A percentile compares a stretch with the other conserved stretches of the same genome.
Evolutionary conservation across 2,113 vertebrate species (phyloP).

Genomic region (Seriola rivoliana): DNA sequence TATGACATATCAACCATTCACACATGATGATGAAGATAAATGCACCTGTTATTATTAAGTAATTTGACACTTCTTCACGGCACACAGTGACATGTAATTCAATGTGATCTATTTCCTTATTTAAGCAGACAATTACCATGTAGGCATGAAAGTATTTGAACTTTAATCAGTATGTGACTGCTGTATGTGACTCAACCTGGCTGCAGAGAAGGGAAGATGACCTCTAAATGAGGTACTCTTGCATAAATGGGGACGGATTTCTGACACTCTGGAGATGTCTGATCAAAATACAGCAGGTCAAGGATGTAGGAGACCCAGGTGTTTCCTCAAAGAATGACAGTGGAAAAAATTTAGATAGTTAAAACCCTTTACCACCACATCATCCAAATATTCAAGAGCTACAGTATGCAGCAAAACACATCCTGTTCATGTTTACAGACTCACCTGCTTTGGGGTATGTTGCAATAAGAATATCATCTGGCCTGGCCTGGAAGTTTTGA

Average conservation of each 20-base stretch:
- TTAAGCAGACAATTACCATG: too few relatives aligned
- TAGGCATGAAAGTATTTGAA: too few relatives aligned
- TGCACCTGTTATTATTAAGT: too few relatives aligned
- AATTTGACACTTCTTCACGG: too few relatives aligned
- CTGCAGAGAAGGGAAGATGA: not conserved
- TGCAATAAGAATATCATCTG: constrained; percentile 86
- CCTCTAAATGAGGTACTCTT: constrained; percentile 85
- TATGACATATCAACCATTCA: too few relatives aligned
- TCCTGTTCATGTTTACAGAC: not conserved
- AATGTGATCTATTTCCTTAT: too few relatives aligned
- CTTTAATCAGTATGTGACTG: too few relatives aligned
- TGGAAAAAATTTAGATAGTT: not conserved
- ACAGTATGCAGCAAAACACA: not conserved
- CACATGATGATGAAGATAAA: too few relatives aligned
- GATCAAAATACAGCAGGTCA: constrained; percentile 80
- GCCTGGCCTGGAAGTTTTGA: constrained; percentile 82
- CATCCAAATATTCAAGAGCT: not conserved
- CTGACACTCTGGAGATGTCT: constrained; percentile 66
- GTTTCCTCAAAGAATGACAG: constrained; percentile 73
- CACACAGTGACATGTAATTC: too few relatives aligned
- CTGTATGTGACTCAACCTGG: too few relatives aligned
- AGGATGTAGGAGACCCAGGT: constrained; percentile 86
- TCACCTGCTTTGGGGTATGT: constrained; percentile 89
- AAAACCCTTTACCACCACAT: not conserved
- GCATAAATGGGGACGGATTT: constrained; percentile 65